These are phyloP conservation scores for Vipera latastei DNA, from an alignment of 2,797 vertebrate genomes.

Conservation along the genomic window DNA sequence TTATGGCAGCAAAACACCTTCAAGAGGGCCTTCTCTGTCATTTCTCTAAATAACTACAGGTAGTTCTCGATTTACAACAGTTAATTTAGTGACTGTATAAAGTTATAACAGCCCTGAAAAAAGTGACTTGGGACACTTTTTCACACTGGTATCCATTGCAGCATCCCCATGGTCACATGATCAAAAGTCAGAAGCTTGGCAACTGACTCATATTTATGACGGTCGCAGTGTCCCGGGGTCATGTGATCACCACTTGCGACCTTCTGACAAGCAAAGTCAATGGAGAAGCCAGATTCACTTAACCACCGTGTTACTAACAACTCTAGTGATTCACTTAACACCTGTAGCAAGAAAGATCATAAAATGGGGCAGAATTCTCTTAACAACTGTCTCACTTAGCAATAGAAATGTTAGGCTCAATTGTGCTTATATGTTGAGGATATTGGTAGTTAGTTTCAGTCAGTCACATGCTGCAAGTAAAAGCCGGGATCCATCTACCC, in stretches of 20 bases:
- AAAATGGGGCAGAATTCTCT: background rate
- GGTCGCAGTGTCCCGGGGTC: rapidly evolving
- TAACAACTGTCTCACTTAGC: background rate
- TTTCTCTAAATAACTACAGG: background rate
- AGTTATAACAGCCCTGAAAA: background rate
- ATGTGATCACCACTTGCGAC: background rate
- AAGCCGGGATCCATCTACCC: background rate
- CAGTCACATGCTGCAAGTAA: background rate
- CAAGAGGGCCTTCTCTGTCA: background rate
- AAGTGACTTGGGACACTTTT: background rate
- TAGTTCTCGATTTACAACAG: background rate
- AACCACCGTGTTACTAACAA: background rate
- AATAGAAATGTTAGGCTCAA: background rate
- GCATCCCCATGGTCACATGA: background rate
- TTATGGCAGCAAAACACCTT: background rate
- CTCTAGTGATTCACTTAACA: background rate
- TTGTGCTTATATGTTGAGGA: background rate
- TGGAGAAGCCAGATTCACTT: background rate
- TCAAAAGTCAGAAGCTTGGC: background rate
- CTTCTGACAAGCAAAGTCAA: background rate
- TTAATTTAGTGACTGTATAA: background rate
- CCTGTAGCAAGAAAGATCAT: background rate
- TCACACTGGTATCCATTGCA: background rate
- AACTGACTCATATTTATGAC: background rate
- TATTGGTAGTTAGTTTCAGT: background rate